Base-by-base conservation (phyloP, 2,113 vertebrate species). In the Bufo bufo region DNA sequence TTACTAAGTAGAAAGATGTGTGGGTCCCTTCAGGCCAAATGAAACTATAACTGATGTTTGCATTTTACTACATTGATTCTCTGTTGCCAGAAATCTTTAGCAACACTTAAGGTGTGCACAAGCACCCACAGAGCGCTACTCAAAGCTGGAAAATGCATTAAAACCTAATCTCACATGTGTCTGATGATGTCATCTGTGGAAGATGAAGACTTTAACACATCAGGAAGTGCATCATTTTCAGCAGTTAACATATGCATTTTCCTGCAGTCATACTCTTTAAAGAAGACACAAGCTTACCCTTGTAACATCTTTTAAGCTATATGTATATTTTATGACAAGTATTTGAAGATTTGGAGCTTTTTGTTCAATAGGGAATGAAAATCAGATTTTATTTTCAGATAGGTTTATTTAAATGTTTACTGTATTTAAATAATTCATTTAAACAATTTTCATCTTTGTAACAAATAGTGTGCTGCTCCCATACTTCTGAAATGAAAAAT, bases 11-110 rank as follows among this genome's bases (percentile, higher is more conserved):
- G 91, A 86, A 66, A 59, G n/a, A 89, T 89, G 87, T 80, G n/a
- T 8, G 4, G 6, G 90, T 81, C 43, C 59, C 65, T 85, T 2
- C 13, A 11, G 3, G 77, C 72, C 79, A 58, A 87, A 89, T 90
- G 85, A 91, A 87, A 90, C 89, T 88, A 85, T 82, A 92, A 92
- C 16, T 85, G 10, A 0, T 92, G 82, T 90, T 89, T 91, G 52
- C 90, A 89, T 90, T 91, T 90, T 79, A 4, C 90, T 71, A 90
- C 88, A 90, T 85, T 89, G 91, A 91, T 84, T 88, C 84, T 78
- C 14, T 89, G 74, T 16, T 77, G n/a, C 80, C 88, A 86, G 59
- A 87, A 65, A 88, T 90, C 78, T 92, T 92, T 91, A 91, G 79
- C 66, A 89, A 90, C 90, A 91, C 69, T 92, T 92, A 89, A 91